Base-by-base conservation (phyloP, 2,888 invertebrate species). In the Morpho deidamia region DNA sequence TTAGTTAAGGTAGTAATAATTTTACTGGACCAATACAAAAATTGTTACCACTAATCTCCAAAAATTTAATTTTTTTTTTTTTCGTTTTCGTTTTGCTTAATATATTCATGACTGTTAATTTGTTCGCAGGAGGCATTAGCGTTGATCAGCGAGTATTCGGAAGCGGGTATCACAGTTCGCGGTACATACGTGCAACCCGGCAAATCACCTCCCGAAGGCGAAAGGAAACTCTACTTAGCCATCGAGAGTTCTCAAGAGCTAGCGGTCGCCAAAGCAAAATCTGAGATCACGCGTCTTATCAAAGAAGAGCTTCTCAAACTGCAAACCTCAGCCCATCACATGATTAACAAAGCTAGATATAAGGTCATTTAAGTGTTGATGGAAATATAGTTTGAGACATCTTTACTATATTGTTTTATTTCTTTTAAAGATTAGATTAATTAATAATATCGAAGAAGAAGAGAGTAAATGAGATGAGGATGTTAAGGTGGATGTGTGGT, bases 141-240 rank as follows among this genome's bases (percentile, higher is more conserved):
- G 0, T 97, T 99, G 76, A 99, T 99, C 70, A 97, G 98, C 46
- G 99, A 99, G 81, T 99, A 99, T 82, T 99, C 99, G 0, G 99
- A 99, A 80, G 99, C 99, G 0, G 99, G 99, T 38, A 95, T 99
- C 60, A 99, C 99, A 0, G 99, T 99, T 0, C 92, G 99, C 42
- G 99, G 99, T n/a, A 98, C 98, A 0, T 97, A 97, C 74, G 97
- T 97, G 8, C 95, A 95, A 0, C 93, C 95, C 1, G 98, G 98
- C 56, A 97, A 98, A 78, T 90, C 92, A 10, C 95, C 97, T 0
- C 97, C 97, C 0, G 97, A 97, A 64, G 97, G 97, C 32, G 99
- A 99, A 71, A 90, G 99, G 12, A 99, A 99, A 76, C 90, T 99
- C 0, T 99, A 99, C 83, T 91, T 99, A 63, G 98, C 99, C n/a